Evolutionary conservation across 1,140 invertebrate species (phyloP).

Genomic region (Potamilus streckersoni): DNA sequence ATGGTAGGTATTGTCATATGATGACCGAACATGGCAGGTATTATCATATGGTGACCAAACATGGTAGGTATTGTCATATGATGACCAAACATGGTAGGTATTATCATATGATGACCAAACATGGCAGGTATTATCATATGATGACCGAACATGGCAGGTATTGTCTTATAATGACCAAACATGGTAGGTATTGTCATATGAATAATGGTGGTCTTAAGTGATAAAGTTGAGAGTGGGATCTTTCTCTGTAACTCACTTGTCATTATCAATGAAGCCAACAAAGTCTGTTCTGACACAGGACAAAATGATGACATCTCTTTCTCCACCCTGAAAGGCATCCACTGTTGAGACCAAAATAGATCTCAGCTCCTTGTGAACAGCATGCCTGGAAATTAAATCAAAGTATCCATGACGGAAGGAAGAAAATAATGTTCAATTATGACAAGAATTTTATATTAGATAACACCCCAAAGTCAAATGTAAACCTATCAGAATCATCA

Average conservation of each 20-base stretch:
- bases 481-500: not conserved
- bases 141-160: not conserved
- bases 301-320: conserved; percentile 59
- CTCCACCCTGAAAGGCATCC: conserved; percentile 63
- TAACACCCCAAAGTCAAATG: not conserved
- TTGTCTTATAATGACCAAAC: not conserved
- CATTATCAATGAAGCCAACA: conserved; percentile 58
- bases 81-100: not conserved
- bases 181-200: not conserved
- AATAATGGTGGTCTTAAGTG: not conserved
- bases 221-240: too few relatives aligned
- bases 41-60: not conserved
- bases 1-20: not conserved
- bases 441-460: not conserved
- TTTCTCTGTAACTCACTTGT: conserved; percentile 45
- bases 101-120: not conserved
- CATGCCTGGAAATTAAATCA: conserved; percentile 24
- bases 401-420: not conserved
- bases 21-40: not conserved
- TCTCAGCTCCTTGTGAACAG: conserved; percentile 33
- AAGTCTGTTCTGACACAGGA: conserved; percentile 56
- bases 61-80: not conserved
- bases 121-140: not conserved
- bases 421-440: not conserved
- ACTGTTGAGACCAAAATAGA: conserved; percentile 58